Base-by-base conservation (phyloP, 2,113 vertebrate species). In the Jaculus jaculus region DNA sequence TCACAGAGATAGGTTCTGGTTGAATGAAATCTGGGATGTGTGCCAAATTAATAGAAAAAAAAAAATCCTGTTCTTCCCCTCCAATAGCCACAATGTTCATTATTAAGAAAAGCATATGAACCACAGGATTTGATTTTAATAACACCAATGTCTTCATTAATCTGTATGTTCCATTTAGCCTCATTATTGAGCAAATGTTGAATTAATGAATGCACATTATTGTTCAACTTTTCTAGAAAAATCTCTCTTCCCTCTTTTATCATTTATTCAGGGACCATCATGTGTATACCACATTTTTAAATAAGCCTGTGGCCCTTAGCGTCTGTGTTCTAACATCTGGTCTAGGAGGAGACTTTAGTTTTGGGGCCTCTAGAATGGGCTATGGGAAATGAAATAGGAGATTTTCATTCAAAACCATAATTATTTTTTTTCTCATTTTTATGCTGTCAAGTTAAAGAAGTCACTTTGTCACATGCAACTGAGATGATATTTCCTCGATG, bases 21-120 rank as follows among this genome's bases (percentile, higher is more conserved):
- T 99, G 98, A 99, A 98, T 99, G 98, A 99, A 98, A 99, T 99
- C 99, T 99, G 99, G 99, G 99, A 99, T 91, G 96, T 95, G 97
- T 98, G 99, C 99, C 99, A 99, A 99, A 99, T 98, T 98, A 99
- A 99, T 98, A 98, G 98, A 98, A 98, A 98, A 99, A 99, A 99
- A 98, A 98, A 99, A 99, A 98, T 98, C 98, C 98, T 97, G 98
- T 98, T 99, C 98, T 99, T 99, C 98, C 98, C 98, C 98, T 98
- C 98, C 97, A 98, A 98, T 98, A 98, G 98, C 98, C 98, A 97
- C 98, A 98, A 98, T 98, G 98, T 98, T 99, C 98, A 97, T 99
- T 99, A 99, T 99, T 99, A 98, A 98, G 97, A 98, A 98, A 98
- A 99, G 98, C 98, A 98, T 98, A 98, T 98, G 98, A 99, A 99